These are phyloP conservation scores for Eriocheir sinensis DNA, from an alignment of 1,140 invertebrate genomes.

Conservation along the genomic window DNA sequence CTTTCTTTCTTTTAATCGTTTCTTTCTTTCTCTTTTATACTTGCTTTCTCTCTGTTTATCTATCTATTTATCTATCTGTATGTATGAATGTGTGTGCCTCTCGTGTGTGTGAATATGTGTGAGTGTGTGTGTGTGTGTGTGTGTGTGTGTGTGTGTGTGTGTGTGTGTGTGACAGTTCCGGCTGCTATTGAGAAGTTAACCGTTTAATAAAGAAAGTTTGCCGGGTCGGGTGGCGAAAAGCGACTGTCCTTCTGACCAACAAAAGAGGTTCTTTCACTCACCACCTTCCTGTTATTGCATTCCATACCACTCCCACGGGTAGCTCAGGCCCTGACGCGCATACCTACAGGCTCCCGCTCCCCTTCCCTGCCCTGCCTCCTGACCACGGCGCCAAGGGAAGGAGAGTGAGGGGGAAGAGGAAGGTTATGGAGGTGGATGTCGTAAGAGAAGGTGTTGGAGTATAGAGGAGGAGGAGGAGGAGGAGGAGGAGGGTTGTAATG, in stretches of 20 bases:
- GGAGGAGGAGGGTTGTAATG: neutral
- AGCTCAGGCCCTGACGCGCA: neutral
- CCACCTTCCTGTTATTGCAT: slow-evolving; percentile 23
- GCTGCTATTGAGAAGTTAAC: neutral
- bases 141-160: no score
- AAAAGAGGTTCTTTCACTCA: slow-evolving; percentile 24
- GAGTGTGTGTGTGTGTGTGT: no score
- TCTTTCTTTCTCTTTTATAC: no score
- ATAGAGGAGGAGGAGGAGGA: neutral
- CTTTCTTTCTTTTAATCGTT: no score
- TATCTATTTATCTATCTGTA: neutral
- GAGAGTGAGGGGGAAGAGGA: neutral
- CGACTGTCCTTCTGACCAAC: slow-evolving; percentile 12
- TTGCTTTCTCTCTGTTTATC: no score
- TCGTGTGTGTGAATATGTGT: no score
- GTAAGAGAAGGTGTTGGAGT: no score
- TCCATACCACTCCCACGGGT: neutral
- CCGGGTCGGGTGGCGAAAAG: neutral
- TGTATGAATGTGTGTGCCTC: no score
- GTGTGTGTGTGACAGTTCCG: no score
- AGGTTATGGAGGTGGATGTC: neutral
- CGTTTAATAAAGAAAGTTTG: neutral
- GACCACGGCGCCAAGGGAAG: neutral
- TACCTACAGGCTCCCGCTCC: neutral
- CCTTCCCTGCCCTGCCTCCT: neutral